Evolutionary conservation across 2,113 vertebrate genomes (phyloP).

Genomic region (Oxyruncus cristatus): DNA sequence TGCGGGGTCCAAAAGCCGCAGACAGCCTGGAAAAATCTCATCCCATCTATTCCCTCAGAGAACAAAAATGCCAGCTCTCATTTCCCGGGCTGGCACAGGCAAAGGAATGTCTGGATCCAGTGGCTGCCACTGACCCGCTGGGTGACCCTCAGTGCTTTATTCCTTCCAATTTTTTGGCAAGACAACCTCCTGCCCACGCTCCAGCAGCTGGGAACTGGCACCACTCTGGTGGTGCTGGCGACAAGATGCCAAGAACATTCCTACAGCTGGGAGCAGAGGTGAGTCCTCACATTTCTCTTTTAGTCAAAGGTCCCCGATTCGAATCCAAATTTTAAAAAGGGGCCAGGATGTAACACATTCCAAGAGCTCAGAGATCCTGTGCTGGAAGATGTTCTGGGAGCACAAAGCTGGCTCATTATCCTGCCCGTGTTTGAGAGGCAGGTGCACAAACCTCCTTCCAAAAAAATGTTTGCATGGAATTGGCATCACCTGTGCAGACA

Average conservation of each 20-base stretch:
- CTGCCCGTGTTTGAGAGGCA: not conserved
- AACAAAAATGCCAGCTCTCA: not conserved
- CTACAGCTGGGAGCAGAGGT: not conserved
- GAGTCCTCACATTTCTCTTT: not conserved
- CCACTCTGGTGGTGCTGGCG: too few relatives aligned
- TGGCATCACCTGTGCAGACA: constrained; percentile 6
- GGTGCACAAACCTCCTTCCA: constrained; percentile 21
- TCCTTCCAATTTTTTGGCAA: not conserved
- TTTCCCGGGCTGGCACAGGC: not conserved
- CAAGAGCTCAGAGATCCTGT: not conserved
- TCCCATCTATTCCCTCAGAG: fast-evolving
- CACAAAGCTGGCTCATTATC: not conserved
- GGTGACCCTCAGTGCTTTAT: not conserved
- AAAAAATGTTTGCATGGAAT: not conserved
- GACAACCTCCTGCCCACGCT: not conserved
- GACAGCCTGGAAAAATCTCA: not conserved
- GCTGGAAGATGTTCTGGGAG: not conserved
- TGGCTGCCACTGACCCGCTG: not conserved
- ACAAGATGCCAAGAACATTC: not conserved
- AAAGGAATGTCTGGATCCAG: not conserved
- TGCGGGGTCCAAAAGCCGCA: not conserved
- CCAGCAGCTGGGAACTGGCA: not conserved
- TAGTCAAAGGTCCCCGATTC: not conserved
- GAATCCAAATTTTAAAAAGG: not conserved
- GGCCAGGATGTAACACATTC: not conserved